Base-by-base conservation (phyloP, 2,888 invertebrate species). In the Perithous albicinctus region DNA sequence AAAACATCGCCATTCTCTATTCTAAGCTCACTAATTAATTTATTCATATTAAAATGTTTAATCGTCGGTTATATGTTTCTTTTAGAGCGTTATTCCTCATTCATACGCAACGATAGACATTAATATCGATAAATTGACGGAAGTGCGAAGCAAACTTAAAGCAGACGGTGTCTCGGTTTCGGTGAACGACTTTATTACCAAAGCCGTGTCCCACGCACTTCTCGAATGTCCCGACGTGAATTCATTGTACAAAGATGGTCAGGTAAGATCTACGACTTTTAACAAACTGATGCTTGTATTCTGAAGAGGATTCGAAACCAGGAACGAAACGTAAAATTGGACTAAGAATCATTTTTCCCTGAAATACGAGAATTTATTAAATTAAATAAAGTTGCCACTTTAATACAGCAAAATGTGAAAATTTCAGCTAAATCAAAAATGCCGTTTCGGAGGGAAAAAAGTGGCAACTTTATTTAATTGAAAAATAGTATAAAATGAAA, bases 141-240 rank as follows among this genome's bases (percentile, higher is more conserved):
- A 92, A 61, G 86, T 95, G 1, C 92, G 95, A 12, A 94, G 94
- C 83, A 93, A 94, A 85, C 90, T 95, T 26, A 93, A 93, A 89
- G 90, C 87, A 4, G 93, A 94, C 15, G 94, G 94, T 26, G 89
- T 94, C 29, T 94, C 94, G 82, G 94, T 95, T 0, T 95, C 96
- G 2, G 91, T 96, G 8, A 96, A 96, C 90, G 96, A 96, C 90
- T 95, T 96, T 85, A 93, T 96, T 41, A 94, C 95, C 20, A 96
- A 96, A 91, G 94, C 95, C 15, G 94, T 93, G 35, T 95, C 94
- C n/a, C 90, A 94, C 18, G 94, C 95, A 1, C 92, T 96, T 43
- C 91, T 94, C 86, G 92, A 93, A 83, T 93, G 93, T 88, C 94
- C 94, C 0, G 91, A 91, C 75, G 87, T 94, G 15, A 94, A 94